phyloP scores from a whole-genome alignment of 2,113 vertebrate genomes.

The Rhinogobius similis region DNA sequence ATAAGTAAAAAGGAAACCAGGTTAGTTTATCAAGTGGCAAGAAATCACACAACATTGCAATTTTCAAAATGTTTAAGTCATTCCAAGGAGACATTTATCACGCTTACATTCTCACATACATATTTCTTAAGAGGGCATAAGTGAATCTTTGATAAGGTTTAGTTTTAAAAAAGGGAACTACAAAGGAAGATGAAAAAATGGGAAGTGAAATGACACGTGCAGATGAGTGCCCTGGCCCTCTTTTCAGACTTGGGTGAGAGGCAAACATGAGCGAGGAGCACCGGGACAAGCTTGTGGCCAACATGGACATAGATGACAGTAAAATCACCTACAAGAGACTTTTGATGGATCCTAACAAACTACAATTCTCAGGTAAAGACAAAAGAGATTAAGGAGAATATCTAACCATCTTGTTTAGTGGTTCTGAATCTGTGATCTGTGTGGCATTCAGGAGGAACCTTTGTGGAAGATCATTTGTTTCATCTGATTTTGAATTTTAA shows the following conservation, averaged over 20 bases:
- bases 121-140: neutral
- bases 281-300: constrained; percentile 15
- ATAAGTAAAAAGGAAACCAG: neutral
- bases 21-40: neutral
- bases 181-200: neutral
- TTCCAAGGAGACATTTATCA: neutral
- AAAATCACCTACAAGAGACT: constrained; percentile 38
- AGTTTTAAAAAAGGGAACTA: neutral
- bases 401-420: neutral
- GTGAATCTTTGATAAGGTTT: neutral
- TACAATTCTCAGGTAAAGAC: constrained; percentile 43
- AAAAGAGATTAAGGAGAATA: neutral
- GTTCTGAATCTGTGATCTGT: neutral
- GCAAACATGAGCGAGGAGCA: constrained; percentile 46
- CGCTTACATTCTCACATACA: no score
- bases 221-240: fast-evolving
- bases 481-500: no score
- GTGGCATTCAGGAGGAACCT: neutral
- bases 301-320: constrained; percentile 32
- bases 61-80: neutral
- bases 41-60: neutral
- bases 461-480: no score
- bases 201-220: neutral
- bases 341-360: constrained; percentile 11
- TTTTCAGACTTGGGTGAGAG: neutral